Base-by-base conservation (phyloP, 2,888 invertebrate species). In the Spatulosminthurus flaviceps region DNA sequence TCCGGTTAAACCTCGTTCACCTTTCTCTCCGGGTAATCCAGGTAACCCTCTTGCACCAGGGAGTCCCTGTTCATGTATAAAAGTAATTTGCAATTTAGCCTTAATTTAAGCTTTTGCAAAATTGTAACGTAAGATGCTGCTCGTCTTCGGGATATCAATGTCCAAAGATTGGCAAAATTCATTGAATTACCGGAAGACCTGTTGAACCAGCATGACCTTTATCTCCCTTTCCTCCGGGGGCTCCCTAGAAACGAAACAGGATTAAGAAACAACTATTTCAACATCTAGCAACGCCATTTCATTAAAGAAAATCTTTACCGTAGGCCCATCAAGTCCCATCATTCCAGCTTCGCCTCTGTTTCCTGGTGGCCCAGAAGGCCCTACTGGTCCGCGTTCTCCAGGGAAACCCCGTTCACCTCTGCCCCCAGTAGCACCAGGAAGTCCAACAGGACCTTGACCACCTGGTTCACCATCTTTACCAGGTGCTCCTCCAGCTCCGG, bases 381-480 rank as follows among this genome's bases (percentile, higher is more conserved):
- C 94, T 19, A 91, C 88, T 0, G 91, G 88, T 0, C 94, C 94
- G 82, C 93, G 89, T 86, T 93, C 93, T 5, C 94, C 94, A 2
- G 93, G 92, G 86, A 92, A 92, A 1, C 94, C 94, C 86, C 91
- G 87, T 86, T 91, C 90, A 67, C 92, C 92, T 84, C 90, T 84
- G 26, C 88, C 86, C 74, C 93, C 93, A 0, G 89, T 87, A 0
- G 89, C 87, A 0, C 93, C 93, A 0, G 90, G 88, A 0, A 90
- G 89, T 0, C 92, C 92, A 1, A 89, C 87, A 0, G 90, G 86
- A 0, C 94, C 94, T 76, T 92, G 91, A 16, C 91, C 86, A 0
- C 94, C 94, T 1, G 90, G 88, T 86, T 92, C 93, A 1, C 95
- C 95, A 87, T 95, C 94, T 88, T 94, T 94, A 19, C 94, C 94